Evolutionary conservation across 2,113 vertebrate species (phyloP), one percentile per base, ranked within the genome.

Genomic region (Heterotis niloticus): DNA sequence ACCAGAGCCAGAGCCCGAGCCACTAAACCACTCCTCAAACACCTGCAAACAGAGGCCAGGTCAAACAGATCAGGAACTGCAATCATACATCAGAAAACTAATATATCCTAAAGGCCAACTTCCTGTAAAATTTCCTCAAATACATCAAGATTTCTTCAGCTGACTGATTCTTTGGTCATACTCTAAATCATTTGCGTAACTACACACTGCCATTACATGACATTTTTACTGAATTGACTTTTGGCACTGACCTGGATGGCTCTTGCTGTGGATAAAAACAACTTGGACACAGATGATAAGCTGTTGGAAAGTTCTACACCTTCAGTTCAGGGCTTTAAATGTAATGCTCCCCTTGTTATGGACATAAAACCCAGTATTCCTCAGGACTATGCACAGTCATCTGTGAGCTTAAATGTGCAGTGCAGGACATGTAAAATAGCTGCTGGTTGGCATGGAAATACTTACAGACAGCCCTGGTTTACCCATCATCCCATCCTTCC

Each of bases 401-500:
- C 34, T 51, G 0, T 51, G 29, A 5, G 7, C 14, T 44, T 18
- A 0, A 44, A 28, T 70, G 34, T 20, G 51, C 10, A 34, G 17
- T 44, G 34, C 34, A 44, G 34, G n/a, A n/a, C n/a, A n/a, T n/a
- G n/a, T 44, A 44, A 7, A 7, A 44, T 4, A 44, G 34, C 3
- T 7, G 7, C 34, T 10, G 60, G 60, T 20, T 57, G 65, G 52
- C 24, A 10, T 9, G 14, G n/a, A 52, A 23, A 26, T 44, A 91
- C 94, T 94, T 54, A 98, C 96, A 75, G 86, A 90, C 79, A 85
- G 80, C 13, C 94, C 95, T 60, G 87, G 86, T 59, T 90, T 85
- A 2, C 95, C 96, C 72, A 85, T 77, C 16, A 79, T 71, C 24
- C 86, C 86, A 59, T 82, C 89, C 81, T 86, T 83, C 10, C 94